phyloP scores from a whole-genome alignment of 2,113 vertebrate genomes.

The Nerophis lumbriciformis region DNA sequence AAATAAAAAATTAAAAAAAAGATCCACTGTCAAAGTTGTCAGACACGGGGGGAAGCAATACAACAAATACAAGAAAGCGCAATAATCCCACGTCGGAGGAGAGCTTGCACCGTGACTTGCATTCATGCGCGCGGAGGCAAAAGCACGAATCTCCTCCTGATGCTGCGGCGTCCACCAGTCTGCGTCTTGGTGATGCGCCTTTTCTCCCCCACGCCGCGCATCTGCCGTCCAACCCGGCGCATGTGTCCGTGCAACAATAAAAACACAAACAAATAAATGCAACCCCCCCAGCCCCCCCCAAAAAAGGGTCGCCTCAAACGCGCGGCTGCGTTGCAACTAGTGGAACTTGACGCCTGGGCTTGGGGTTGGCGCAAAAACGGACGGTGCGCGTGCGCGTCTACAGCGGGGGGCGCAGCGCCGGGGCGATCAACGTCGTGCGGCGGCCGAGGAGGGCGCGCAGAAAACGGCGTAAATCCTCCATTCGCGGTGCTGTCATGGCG shows the following conservation, averaged over 20 bases:
- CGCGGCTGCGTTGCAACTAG: conserved; percentile 62
- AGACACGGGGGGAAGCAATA: not conserved
- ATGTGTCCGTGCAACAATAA: conserved; percentile 1
- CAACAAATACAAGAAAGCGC: conserved; percentile 5
- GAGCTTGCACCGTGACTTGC: conserved; percentile 52
- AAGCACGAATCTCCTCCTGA: conserved; percentile 51
- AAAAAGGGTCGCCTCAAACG: conserved; percentile 16
- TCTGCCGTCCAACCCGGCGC: not conserved
- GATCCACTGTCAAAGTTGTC: conserved; percentile 55
- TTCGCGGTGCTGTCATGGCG: conserved; percentile 44
- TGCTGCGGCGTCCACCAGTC: conserved; percentile 62
- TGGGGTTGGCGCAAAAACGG: conserved; percentile 51
- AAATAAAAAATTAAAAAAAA: too few relatives aligned
- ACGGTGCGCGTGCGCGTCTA: conserved; percentile 28
- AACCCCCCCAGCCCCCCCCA: too few relatives aligned
- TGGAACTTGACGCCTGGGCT: conserved; percentile 58
- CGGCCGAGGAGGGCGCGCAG: conserved; percentile 16
- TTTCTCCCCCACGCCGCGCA: conserved; percentile 26
- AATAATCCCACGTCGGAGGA: conserved; percentile 51
- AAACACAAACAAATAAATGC: too few relatives aligned
- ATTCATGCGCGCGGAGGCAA: conserved; percentile 56
- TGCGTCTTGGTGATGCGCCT: conserved; percentile 36
- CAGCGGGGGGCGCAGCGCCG: conserved; percentile 38
- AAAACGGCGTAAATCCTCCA: conserved; percentile 47
- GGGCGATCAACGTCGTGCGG: conserved; percentile 39